A percentile compares a stretch with the other conserved stretches of the same genome.
Evolutionary conservation across 1,140 invertebrate species (phyloP).

Genomic region (Neodiprion pinetum): DNA sequence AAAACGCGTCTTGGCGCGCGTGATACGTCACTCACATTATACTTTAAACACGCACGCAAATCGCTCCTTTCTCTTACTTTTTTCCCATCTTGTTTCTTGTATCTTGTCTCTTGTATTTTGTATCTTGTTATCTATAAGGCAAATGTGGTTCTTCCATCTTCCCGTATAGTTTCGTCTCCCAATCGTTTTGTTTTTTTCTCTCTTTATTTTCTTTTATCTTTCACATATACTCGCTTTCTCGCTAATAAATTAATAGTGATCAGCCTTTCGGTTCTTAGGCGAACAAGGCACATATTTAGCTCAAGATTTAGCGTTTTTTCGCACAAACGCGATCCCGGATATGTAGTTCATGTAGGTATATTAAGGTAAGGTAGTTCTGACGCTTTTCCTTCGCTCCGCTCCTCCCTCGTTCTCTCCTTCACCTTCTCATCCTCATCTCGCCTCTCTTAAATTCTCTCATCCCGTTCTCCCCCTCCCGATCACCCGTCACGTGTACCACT

Average conservation of each 20-base stretch:
- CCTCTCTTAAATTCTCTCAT: background rate
- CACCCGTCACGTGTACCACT: background rate
- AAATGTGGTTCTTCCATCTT: too few relatives aligned
- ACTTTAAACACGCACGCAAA: too few relatives aligned
- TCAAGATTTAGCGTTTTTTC: background rate
- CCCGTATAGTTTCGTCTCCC: too few relatives aligned
- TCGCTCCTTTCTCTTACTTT: too few relatives aligned
- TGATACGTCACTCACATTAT: too few relatives aligned
- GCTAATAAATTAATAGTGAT: constrained; percentile 4
- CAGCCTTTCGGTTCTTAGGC: constrained; percentile 1
- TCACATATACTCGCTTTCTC: background rate
- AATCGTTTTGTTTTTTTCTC: background rate
- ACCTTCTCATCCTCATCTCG: background rate
- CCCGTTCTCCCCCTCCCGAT: background rate
- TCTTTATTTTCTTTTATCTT: background rate
- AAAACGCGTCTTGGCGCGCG: too few relatives aligned
- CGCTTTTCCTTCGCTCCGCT: background rate
- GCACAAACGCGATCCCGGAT: background rate
- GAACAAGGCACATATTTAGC: background rate
- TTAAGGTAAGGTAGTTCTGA: background rate
- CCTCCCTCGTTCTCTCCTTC: background rate
- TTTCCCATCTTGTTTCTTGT: too few relatives aligned
- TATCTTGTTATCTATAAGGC: too few relatives aligned
- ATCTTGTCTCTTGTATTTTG: too few relatives aligned
- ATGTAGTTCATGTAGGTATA: background rate